Conservation (phyloP, 2,113 vertebrate species). For the Ceuthmochares aereus region DNA sequence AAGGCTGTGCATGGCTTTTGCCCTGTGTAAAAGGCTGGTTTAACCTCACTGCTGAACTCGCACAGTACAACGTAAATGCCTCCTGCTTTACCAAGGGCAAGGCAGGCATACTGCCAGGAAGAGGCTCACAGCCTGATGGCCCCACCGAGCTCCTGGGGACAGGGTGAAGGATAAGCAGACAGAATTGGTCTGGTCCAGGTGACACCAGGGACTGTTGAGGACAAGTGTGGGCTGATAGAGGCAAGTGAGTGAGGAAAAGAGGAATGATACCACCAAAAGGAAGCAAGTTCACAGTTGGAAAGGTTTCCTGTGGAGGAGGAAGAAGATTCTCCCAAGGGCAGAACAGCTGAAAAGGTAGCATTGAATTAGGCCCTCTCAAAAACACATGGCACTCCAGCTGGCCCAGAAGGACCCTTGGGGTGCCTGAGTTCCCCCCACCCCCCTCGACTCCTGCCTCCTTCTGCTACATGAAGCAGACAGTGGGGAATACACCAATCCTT, state of each 20-base stretch:
- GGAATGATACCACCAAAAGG: neutral
- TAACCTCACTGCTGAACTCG: neutral
- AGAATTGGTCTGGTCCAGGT: neutral
- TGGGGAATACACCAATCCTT: neutral
- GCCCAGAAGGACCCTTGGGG: neutral
- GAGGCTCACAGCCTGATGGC: neutral
- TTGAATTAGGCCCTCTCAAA: neutral
- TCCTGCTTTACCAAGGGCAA: fast-evolving
- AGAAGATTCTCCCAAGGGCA: neutral
- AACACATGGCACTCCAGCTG: neutral
- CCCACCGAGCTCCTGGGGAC: neutral
- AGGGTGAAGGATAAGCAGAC: neutral
- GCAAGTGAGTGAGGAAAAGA: neutral
- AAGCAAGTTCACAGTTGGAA: neutral
- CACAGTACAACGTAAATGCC: neutral
- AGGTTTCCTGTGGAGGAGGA: neutral
- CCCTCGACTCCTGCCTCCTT: fast-evolving
- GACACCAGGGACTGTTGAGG: neutral
- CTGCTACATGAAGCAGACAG: fast-evolving
- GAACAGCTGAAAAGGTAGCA: neutral
- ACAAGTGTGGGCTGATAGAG: neutral
- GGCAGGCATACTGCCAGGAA: neutral
- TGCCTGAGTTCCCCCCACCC: neutral
- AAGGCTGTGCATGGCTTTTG: neutral
- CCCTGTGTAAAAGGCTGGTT: neutral